A percentile compares a stretch with the other conserved stretches of the same genome.
These are phyloP conservation scores for Cancer borealis DNA, from an alignment of 2,888 invertebrate genomes.

Conservation along the genomic window DNA sequence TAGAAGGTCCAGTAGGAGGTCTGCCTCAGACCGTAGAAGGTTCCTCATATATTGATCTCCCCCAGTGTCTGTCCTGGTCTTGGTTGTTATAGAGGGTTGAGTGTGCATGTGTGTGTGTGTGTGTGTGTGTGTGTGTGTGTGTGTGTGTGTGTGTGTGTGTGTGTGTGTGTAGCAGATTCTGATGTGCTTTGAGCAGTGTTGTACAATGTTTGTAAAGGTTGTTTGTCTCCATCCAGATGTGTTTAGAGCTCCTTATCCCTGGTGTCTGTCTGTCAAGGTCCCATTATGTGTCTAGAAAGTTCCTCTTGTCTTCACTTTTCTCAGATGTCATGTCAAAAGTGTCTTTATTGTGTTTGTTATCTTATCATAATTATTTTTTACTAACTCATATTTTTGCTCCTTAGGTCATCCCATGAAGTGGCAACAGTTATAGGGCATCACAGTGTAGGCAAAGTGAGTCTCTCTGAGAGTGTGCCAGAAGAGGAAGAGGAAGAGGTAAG, in stretches of 20 bases:
- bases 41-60: neutral
- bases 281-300: neutral
- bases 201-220: neutral
- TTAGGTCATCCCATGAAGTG: slow-evolving; percentile 46
- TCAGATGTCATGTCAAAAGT: neutral
- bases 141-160: neutral
- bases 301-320: neutral
- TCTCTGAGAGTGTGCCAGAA: slow-evolving; percentile 62
- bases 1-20: slow-evolving; percentile 64
- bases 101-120: neutral
- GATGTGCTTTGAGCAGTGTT: neutral
- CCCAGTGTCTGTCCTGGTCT: neutral
- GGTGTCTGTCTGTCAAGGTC: neutral
- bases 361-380: neutral
- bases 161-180: neutral
- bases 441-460: slow-evolving; percentile 54
- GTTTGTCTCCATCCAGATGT: neutral
- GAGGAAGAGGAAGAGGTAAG: slow-evolving; percentile 64
- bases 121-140: neutral
- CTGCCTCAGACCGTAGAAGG: neutral
- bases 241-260: neutral
- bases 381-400: neutral
- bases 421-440: neutral
- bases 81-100: neutral
- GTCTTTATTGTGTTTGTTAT: neutral